Conservation (phyloP, 2,888 invertebrate genomes). For the Synanthedon andrenaeformis region DNA sequence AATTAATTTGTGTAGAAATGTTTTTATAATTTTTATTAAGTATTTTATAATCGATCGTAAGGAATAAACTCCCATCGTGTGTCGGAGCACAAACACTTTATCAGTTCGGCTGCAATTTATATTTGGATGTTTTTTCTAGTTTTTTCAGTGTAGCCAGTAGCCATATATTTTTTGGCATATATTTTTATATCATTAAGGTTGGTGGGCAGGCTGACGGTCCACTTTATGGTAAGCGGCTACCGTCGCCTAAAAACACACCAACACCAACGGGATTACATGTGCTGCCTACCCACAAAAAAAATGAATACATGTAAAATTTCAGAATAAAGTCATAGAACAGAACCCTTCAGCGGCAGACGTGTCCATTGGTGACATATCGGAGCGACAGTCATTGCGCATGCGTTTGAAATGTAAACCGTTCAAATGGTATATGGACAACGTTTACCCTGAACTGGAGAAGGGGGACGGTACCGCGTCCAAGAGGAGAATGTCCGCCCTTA, state of each 20-base stretch:
- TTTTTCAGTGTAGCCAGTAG: too few relatives aligned
- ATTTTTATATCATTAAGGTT: too few relatives aligned
- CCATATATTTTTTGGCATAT: too few relatives aligned
- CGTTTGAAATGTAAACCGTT: slow-evolving; percentile 84
- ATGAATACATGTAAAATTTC: slow-evolving; percentile 16
- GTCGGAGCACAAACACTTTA: too few relatives aligned
- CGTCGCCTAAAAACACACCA: too few relatives aligned
- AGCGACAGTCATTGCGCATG: slow-evolving; percentile 78
- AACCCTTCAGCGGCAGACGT: slow-evolving; percentile 73
- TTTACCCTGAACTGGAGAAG: slow-evolving; percentile 84
- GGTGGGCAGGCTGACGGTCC: background rate
- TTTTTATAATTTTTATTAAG: too few relatives aligned
- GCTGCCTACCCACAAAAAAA: background rate
- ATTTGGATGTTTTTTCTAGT: background rate
- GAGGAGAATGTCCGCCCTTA: slow-evolving; percentile 71
- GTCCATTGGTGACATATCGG: slow-evolving; percentile 83
- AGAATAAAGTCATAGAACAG: slow-evolving; percentile 81
- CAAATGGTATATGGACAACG: slow-evolving; percentile 86
- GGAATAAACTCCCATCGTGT: too few relatives aligned
- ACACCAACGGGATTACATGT: too few relatives aligned
- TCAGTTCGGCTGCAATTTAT: background rate
- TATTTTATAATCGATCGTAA: too few relatives aligned
- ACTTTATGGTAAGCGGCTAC: background rate
- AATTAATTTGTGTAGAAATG: too few relatives aligned
- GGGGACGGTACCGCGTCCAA: slow-evolving; percentile 71